Base-by-base conservation (phyloP, 2,888 invertebrate species). In the Dryobotodes eremita region DNA sequence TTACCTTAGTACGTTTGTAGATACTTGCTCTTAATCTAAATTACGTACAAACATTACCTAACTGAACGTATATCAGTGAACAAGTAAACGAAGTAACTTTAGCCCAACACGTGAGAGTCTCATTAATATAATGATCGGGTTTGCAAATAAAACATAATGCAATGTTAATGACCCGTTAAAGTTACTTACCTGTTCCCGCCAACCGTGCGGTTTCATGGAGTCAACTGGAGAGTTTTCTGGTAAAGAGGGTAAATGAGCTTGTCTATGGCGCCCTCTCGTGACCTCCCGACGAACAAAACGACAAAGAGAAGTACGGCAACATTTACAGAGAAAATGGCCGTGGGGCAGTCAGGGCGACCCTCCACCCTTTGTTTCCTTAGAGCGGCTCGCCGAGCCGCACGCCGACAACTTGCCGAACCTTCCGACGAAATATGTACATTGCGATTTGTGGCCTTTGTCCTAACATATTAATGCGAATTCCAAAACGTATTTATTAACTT, bases 251-350 rank as follows among this genome's bases (percentile, higher is more conserved):
- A 94, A 94, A 94, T 92, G 92, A 92, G 93, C 91, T 93, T 93
- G 92, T 93, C 93, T 92, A 90, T 90, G 87, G 92, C 93, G 93
- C 94, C 94, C 94, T 94, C 94, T 94, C 90, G 91, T 92, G 92
- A 92, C 93, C 93, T 93, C 92, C 86, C 90, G 70, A 78, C 88
- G 93, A 94, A 95, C 93, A 94, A 94, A 94, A 95, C 93, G 93
- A 94, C 94, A 94, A 94, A 94, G 93, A 91, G 92, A 93, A 92
- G 90, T 92, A 90, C 90, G 91, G 93, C 92, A 93, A 94, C 94
- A 94, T 94, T 95, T 95, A 94, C 94, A 92, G 93, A 94, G 95
- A 94, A 95, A 95, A 95, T 92, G 91, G 94, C 96, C 95, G 91
- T 90, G 92, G 95, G 96, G 94, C 94, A 94, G 90, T 82, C 88